phyloP scores from a whole-genome alignment of 2,888 invertebrate species.

The Prosapia bicincta region DNA sequence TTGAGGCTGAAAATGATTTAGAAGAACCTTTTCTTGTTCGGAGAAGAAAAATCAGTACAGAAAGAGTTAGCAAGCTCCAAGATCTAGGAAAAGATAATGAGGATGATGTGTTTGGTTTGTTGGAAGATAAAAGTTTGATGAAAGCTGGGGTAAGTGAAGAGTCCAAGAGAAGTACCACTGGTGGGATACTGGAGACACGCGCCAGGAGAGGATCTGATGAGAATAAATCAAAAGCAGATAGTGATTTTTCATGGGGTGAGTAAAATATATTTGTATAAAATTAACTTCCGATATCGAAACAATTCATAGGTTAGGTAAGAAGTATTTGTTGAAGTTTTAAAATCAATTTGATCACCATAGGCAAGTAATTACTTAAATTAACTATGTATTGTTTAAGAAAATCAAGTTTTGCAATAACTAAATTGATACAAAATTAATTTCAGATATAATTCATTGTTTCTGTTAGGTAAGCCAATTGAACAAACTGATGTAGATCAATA shows the following conservation, averaged over 20 bases:
- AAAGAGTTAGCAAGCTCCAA: neutral
- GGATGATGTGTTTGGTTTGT: neutral
- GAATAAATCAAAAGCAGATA: neutral
- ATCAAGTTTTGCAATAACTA: no score
- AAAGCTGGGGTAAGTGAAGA: neutral
- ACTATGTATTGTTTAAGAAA: no score
- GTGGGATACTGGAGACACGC: neutral
- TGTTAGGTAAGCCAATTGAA: neutral
- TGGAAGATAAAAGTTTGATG: neutral
- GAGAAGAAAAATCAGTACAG: neutral
- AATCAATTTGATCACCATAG: no score
- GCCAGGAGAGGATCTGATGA: neutral
- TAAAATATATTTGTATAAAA: no score
- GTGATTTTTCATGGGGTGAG: neutral
- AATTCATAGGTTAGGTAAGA: no score
- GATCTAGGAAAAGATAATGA: neutral
- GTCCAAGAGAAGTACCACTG: neutral
- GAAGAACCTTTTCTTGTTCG: neutral
- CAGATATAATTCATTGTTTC: neutral
- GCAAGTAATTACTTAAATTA: no score
- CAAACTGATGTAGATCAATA: neutral
- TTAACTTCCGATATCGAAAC: no score
- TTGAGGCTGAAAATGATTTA: neutral
- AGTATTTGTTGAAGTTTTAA: no score
- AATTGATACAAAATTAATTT: no score